Evolutionary conservation across 2,888 invertebrate genomes (phyloP).

Genomic region (Lucinisca nassula): DNA sequence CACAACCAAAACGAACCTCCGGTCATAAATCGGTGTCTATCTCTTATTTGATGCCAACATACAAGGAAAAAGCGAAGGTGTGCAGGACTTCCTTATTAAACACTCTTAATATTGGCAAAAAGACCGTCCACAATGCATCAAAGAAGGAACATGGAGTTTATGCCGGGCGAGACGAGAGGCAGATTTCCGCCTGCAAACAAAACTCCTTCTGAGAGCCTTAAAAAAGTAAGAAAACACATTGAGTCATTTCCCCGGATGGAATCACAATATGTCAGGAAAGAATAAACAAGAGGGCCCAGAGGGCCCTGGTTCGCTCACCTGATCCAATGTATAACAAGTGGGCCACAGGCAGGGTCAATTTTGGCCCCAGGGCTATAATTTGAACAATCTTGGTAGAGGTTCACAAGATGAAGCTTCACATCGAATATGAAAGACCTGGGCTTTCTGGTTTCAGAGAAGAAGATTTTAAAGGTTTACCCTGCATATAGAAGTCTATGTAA

Average conservation of each 20-base stretch:
- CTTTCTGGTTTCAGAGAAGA: too few relatives aligned
- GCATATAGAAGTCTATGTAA: too few relatives aligned
- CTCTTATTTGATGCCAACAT: not conserved
- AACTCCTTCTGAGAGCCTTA: not conserved
- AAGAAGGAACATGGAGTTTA: not conserved
- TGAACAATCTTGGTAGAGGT: too few relatives aligned
- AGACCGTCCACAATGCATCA: not conserved
- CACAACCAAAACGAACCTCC: not conserved
- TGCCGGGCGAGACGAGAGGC: not conserved
- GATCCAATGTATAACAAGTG: too few relatives aligned
- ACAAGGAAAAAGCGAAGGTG: not conserved
- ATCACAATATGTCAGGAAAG: slow-evolving; percentile 5
- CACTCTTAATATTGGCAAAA: not conserved
- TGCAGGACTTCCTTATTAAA: not conserved
- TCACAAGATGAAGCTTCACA: too few relatives aligned
- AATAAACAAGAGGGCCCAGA: too few relatives aligned
- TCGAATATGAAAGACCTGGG: too few relatives aligned
- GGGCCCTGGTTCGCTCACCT: too few relatives aligned
- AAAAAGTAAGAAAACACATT: not conserved
- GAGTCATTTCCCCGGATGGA: slow-evolving; percentile 15
- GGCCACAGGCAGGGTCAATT: too few relatives aligned
- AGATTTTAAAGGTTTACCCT: too few relatives aligned
- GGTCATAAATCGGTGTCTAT: not conserved
- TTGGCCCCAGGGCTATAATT: too few relatives aligned
- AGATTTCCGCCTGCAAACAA: not conserved